Evolutionary conservation across 1,140 invertebrate genomes (phyloP).

Genomic region (Pygmarrhopalites habei): DNA sequence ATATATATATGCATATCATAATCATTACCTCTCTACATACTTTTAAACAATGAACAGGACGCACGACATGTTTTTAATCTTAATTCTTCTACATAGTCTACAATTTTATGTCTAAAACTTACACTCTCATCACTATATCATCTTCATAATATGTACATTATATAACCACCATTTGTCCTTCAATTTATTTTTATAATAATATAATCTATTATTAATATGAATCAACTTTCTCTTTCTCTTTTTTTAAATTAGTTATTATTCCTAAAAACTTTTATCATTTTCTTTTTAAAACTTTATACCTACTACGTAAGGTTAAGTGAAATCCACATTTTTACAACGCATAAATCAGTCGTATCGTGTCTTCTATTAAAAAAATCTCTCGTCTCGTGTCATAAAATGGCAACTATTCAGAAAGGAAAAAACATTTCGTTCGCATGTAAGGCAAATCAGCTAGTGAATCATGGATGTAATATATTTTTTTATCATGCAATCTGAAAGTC

Average conservation of each 20-base stretch:
- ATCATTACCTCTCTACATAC: too few species aligned
- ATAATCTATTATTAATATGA: background rate
- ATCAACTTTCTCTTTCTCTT: background rate
- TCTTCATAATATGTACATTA: background rate
- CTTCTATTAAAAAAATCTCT: constrained; percentile 18
- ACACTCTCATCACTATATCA: background rate
- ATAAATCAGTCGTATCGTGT: constrained; percentile 19
- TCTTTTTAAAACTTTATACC: background rate
- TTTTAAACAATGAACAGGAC: too few species aligned
- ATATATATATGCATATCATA: too few species aligned
- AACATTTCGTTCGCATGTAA: constrained; percentile 28
- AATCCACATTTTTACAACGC: constrained; percentile 15
- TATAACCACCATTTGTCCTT: background rate
- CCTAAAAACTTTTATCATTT: background rate
- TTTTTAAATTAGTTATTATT: background rate
- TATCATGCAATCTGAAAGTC: constrained; percentile 26
- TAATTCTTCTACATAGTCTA: too few species aligned
- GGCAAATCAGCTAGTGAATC: constrained; percentile 34
- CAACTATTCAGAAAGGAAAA: constrained; percentile 23
- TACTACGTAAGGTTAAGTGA: background rate
- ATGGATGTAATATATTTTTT: constrained; percentile 24
- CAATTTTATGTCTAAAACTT: too few species aligned
- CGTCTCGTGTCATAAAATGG: constrained; percentile 10
- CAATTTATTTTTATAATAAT: background rate
- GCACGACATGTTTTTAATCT: too few species aligned